Conservation (phyloP, 64 coral and sea anemone species). For the Porites australiensis region DNA sequence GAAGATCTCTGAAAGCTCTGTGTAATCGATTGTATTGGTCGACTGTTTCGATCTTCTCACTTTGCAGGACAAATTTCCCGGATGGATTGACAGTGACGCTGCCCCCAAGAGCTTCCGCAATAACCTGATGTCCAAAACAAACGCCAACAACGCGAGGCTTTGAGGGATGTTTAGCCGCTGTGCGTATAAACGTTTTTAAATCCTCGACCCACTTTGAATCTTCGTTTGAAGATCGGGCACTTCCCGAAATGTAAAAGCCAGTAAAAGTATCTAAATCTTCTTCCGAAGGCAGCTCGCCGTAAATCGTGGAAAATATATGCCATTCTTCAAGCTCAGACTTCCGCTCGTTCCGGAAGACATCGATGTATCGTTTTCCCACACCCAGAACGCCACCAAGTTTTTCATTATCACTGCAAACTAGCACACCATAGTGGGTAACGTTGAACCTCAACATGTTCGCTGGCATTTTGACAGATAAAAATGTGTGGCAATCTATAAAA, state of each 20-base stretch:
- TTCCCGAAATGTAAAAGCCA: constrained; percentile 55
- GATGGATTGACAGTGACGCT: constrained; percentile 40
- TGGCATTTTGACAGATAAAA: too few species aligned
- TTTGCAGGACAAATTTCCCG: constrained; percentile 55
- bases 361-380: background rate
- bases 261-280: constrained; percentile 41
- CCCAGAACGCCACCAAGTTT: constrained; percentile 24
- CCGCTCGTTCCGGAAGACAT: constrained; percentile 9
- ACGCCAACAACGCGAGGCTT: constrained; percentile 25
- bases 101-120: constrained; percentile 36
- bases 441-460: too few species aligned
- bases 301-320: constrained; percentile 18
- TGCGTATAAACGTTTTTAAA: constrained; percentile 36
- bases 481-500: too few species aligned
- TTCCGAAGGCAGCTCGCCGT: constrained; percentile 24
- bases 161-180: background rate
- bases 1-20: background rate
- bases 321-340: constrained; percentile 18
- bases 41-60: constrained; percentile 27
- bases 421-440: constrained; percentile 9
- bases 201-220: constrained; percentile 50
- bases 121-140: constrained; percentile 68
- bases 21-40: background rate
- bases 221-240: constrained; percentile 35
- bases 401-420: constrained; percentile 39